Conservation (phyloP, 2,888 invertebrate species). For the Magallana nippona region DNA sequence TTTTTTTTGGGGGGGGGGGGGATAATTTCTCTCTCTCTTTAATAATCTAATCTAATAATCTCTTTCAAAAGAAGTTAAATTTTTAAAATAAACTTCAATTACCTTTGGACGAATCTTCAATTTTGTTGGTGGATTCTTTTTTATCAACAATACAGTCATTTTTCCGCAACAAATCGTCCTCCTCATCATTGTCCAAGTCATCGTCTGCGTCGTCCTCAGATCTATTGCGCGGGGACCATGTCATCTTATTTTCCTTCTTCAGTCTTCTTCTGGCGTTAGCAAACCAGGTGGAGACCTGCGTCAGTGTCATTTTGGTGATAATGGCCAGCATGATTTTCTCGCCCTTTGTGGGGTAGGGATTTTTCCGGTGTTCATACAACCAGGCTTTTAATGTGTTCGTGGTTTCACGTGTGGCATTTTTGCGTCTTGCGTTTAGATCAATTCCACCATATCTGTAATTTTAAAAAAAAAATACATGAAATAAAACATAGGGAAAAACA, state of each 20-base stretch:
- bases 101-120: background rate
- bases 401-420: constrained; percentile 98
- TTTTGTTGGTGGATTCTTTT: constrained; percentile 17
- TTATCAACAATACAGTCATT: background rate
- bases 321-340: constrained; percentile 98
- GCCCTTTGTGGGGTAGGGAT: constrained; percentile 96
- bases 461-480: background rate
- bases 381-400: constrained; percentile 98
- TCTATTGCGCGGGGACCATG: constrained; percentile 84
- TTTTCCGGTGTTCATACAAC: constrained; percentile 97
- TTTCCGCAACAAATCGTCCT: constrained; percentile 41
- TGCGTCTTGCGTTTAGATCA: constrained; percentile 95
- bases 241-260: constrained; percentile 99
- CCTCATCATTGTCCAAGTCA: constrained; percentile 47
- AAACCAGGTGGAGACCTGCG: constrained; percentile 95
- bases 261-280: constrained; percentile 95
- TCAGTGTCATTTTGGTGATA: constrained; percentile 96
- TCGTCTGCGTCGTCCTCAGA: constrained; percentile 50
- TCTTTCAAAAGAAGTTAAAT: too few relatives aligned
- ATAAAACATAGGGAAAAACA: background rate
- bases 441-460: constrained; percentile 71
- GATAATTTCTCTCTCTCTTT: too few relatives aligned
- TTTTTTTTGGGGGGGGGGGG: too few relatives aligned
- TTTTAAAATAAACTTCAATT: background rate
- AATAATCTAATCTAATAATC: too few relatives aligned